A percentile compares a stretch with the other conserved stretches of the same genome.
phyloP scores from a whole-genome alignment of 2,797 vertebrate genomes.

The Arnoldichthys spilopterus region DNA sequence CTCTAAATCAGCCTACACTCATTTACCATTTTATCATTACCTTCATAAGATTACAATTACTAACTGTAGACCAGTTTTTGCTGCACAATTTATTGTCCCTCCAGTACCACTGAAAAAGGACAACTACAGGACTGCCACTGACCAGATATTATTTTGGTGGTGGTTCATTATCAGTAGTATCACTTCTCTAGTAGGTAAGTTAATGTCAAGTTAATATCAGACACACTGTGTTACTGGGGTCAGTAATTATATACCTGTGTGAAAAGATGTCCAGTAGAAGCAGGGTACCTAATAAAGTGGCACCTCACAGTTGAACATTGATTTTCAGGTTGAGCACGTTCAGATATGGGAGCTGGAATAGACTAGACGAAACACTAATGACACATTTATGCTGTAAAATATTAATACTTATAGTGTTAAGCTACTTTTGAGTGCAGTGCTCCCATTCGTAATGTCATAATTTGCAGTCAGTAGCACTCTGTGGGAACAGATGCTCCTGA shows the following conservation, averaged over 20 bases:
- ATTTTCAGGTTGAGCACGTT: not conserved
- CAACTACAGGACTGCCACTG: not conserved
- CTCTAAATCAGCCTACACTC: too few species aligned
- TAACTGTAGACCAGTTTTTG: not conserved
- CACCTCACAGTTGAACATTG: not conserved
- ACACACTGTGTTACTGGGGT: not conserved
- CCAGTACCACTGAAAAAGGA: not conserved
- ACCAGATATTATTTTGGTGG: not conserved
- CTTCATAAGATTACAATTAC: not conserved
- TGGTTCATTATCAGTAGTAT: not conserved
- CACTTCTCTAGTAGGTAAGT: too few species aligned
- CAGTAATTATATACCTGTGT: not conserved
- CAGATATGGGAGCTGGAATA: not conserved
- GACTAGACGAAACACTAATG: not conserved
- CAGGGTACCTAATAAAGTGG: not conserved
- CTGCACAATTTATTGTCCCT: not conserved
- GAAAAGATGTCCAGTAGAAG: not conserved
- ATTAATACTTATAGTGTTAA: slow-evolving; percentile 4
- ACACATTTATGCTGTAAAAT: not conserved
- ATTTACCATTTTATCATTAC: too few species aligned
- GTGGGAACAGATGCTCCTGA: slow-evolving; percentile 20
- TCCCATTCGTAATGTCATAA: slow-evolving; percentile 8
- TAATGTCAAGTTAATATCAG: not conserved
- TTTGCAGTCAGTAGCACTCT: slow-evolving; percentile 8
- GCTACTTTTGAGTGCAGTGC: not conserved